A percentile compares a stretch with the other conserved stretches of the same genome.
phyloP scores from a whole-genome alignment of 2,797 vertebrate genomes.

The Pangasius krempfi region DNA sequence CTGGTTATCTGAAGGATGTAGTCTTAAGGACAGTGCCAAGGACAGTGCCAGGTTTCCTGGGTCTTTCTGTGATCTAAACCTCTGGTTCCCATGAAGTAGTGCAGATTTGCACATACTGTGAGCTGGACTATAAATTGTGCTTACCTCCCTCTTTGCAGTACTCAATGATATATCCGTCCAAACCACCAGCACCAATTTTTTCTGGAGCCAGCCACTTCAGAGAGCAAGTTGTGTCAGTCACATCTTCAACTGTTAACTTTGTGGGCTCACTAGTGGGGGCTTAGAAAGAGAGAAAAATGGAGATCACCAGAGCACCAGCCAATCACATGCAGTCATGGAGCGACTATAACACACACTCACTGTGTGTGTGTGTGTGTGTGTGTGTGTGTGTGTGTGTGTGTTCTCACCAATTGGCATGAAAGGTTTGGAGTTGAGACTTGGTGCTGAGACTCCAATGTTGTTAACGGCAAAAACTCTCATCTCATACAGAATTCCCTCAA shows the following conservation, averaged over 20 bases:
- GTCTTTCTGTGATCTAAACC: neutral
- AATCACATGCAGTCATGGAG: neutral
- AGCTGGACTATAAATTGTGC: neutral
- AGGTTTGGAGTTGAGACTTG: conserved; percentile 85
- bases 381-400: conserved; percentile 1
- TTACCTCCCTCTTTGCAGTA: conserved; percentile 88
- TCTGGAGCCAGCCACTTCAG: conserved; percentile 89
- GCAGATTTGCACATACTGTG: neutral
- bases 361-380: conserved; percentile 10
- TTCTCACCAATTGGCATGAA: conserved; percentile 92
- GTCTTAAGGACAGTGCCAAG: neutral
- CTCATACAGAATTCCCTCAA: conserved; percentile 89
- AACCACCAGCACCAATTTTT: conserved; percentile 84
- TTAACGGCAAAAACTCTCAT: conserved; percentile 90
- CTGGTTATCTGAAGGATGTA: neutral
- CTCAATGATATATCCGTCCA: conserved; percentile 89
- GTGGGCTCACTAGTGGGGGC: conserved; percentile 85
- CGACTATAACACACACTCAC: neutral
- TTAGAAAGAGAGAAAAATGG: conserved; percentile 48
- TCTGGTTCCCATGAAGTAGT: neutral
- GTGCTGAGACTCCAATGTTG: conserved; percentile 83
- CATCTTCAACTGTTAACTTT: conserved; percentile 82
- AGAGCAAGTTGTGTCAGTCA: conserved; percentile 83
- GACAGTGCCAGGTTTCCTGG: neutral
- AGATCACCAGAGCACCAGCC: neutral